Conservation (phyloP, 1,140 invertebrate species). For the Chironomus striatipennis region DNA sequence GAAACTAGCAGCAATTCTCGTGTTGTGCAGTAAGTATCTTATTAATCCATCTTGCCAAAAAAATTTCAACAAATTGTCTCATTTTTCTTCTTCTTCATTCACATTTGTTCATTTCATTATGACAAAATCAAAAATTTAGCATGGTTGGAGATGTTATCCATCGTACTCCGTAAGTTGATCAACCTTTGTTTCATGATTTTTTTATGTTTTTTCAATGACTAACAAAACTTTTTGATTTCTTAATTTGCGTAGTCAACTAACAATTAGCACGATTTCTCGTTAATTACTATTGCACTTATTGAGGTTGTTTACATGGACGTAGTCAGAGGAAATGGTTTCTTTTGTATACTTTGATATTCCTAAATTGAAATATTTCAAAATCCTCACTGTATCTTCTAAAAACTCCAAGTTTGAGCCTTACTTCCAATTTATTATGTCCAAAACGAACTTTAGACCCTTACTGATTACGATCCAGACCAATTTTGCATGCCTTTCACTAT, state of each 20-base stretch:
- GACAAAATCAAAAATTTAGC: conserved; percentile 40
- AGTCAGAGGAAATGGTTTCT: too few species aligned
- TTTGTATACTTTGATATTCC: too few species aligned
- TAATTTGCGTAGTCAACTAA: background rate
- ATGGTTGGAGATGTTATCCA: conserved; percentile 61
- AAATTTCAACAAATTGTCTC: conserved; percentile 37
- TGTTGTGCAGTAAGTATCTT: conserved; percentile 58
- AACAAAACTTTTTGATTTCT: background rate
- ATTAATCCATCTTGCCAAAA: too few species aligned
- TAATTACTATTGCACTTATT: conserved; percentile 4
- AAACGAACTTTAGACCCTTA: too few species aligned
- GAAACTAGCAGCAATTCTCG: too few species aligned
- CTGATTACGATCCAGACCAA: too few species aligned
- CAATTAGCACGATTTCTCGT: conserved; percentile 20
- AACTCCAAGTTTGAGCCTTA: too few species aligned
- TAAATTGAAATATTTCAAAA: too few species aligned
- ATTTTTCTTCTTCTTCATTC: conserved; percentile 25
- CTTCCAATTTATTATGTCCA: too few species aligned
- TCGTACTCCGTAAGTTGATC: conserved; percentile 58
- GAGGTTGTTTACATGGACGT: too few species aligned
- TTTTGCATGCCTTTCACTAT: background rate
- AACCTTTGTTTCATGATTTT: background rate
- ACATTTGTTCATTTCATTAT: conserved; percentile 7
- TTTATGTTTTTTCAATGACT: background rate
- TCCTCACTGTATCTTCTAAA: too few species aligned